Conservation (phyloP, 1,140 invertebrate genomes). For the Drosophila prosaltans region DNA sequence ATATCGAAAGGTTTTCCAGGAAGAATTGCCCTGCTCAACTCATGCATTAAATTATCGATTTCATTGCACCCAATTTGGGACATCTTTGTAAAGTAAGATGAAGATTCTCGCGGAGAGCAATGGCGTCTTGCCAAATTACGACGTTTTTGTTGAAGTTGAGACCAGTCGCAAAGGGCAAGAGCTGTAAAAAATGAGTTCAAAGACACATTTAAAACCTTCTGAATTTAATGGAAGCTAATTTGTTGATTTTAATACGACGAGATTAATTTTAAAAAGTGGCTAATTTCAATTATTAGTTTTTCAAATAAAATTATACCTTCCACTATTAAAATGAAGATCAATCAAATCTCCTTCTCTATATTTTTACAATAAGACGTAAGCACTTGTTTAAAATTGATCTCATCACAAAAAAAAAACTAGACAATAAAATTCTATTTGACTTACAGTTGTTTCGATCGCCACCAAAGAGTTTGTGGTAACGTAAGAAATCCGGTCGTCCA, state of each 20-base stretch:
- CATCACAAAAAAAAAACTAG: background rate
- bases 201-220: background rate
- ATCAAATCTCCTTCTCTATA: too few relatives aligned
- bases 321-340: too few relatives aligned
- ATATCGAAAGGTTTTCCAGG: conserved; percentile 83
- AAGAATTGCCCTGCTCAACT: conserved; percentile 83
- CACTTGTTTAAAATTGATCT: background rate
- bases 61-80: conserved; percentile 87
- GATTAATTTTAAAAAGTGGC: too few relatives aligned
- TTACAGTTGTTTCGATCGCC: conserved; percentile 91
- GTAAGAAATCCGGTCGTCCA: conserved; percentile 90
- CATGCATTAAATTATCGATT: conserved; percentile 85
- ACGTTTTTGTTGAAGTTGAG: conserved; percentile 90
- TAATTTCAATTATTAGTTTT: too few relatives aligned
- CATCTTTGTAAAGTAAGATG: conserved; percentile 87
- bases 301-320: too few relatives aligned
- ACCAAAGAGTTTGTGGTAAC: conserved; percentile 90
- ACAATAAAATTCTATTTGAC: conserved; percentile 51
- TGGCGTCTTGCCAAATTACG: conserved; percentile 90
- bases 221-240: background rate
- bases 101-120: conserved; percentile 90
- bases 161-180: conserved; percentile 84
- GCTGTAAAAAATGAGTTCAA: conserved; percentile 40
- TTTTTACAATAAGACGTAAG: too few relatives aligned
- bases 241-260: too few relatives aligned